Percentiles rank a stretch among this genome's conserved stretches.
Conservation (phyloP, 2,888 invertebrate species). For the Asteroscopus sphinx region DNA sequence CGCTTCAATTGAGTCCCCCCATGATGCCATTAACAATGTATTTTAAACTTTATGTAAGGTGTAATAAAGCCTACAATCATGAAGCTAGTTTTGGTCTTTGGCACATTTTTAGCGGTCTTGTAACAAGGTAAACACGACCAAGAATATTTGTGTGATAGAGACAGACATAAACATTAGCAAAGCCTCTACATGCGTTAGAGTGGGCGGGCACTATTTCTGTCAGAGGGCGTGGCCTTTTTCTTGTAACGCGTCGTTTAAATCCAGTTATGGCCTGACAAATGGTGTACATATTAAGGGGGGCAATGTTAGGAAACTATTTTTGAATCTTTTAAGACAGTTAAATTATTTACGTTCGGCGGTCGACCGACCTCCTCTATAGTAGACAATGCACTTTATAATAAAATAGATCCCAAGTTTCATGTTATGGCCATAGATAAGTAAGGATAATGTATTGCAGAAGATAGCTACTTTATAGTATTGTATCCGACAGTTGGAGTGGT, state of each 20-base stretch:
- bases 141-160: constrained; percentile 75
- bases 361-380: constrained; percentile 81
- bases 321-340: constrained; percentile 90
- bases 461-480: constrained; percentile 87
- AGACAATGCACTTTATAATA: constrained; percentile 90
- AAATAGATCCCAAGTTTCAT: constrained; percentile 86
- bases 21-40: constrained; percentile 54
- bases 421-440: constrained; percentile 87
- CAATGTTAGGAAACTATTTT: constrained; percentile 90
- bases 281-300: constrained; percentile 90
- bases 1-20: constrained; percentile 85
- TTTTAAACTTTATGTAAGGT: constrained; percentile 30
- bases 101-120: constrained; percentile 73
- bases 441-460: constrained; percentile 86
- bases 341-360: constrained; percentile 88
- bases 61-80: constrained; percentile 56
- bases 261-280: constrained; percentile 90
- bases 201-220: constrained; percentile 66
- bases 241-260: constrained; percentile 87
- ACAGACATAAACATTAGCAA: constrained; percentile 51
- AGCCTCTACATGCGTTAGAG: constrained; percentile 55
- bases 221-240: constrained; percentile 79
- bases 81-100: constrained; percentile 58
- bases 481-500: constrained; percentile 81
- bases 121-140: constrained; percentile 79